A percentile compares a stretch with the other conserved stretches of the same genome.
phyloP scores from a whole-genome alignment of 2,113 vertebrate genomes.

The Canis aureus region DNA sequence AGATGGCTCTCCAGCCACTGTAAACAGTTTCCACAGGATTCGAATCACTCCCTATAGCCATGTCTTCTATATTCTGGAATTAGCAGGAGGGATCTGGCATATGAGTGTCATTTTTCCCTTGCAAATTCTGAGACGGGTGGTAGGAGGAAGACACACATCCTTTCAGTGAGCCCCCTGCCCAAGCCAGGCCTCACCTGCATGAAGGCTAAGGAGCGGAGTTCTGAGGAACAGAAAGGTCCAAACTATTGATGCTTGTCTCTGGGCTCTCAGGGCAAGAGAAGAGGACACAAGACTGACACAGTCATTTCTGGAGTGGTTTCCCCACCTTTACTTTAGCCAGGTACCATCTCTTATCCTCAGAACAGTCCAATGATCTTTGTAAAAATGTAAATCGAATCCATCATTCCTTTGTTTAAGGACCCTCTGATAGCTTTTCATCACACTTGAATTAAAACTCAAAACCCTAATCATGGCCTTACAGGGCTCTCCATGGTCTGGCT shows the following conservation, averaged over 20 bases:
- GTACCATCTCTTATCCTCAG: background rate
- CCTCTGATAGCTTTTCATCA: background rate
- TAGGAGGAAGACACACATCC: background rate
- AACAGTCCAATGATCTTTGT: background rate
- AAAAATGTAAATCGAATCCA: background rate
- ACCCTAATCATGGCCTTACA: background rate
- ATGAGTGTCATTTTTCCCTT: background rate
- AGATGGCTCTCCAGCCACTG: background rate
- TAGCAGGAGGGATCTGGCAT: background rate
- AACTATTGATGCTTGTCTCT: background rate
- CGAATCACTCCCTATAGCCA: accelerated
- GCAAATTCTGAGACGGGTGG: background rate
- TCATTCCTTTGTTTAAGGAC: background rate
- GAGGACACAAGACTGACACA: accelerated
- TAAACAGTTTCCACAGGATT: conserved; percentile 59
- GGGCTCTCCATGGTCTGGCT: background rate
- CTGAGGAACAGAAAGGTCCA: background rate
- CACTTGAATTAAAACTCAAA: background rate
- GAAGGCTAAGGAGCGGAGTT: background rate
- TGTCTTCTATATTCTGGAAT: conserved; percentile 22
- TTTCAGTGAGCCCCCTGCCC: background rate
- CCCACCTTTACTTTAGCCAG: background rate
- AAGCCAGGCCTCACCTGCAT: background rate
- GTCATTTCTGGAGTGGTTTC: too few species aligned
- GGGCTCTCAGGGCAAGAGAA: background rate